A percentile compares a stretch with the other conserved stretches of the same genome.
Evolutionary conservation across 2,113 vertebrate genomes (phyloP).

Genomic region (Alaudala cheleensis): DNA sequence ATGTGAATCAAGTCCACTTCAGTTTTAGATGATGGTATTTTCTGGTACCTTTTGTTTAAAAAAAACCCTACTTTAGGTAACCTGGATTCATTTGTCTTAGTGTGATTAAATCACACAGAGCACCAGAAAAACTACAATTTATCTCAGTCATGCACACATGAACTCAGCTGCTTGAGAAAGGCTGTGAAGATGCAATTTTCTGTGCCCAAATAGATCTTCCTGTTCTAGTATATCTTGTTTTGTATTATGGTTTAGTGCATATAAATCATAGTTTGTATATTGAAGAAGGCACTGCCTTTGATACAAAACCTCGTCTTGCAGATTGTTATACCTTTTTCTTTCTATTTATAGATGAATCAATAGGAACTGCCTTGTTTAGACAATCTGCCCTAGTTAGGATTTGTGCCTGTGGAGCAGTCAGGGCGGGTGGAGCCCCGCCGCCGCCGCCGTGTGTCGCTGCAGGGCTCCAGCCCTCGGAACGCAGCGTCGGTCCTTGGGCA

Average conservation of each 20-base stretch:
- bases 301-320: background rate
- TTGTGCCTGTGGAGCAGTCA: rapidly evolving
- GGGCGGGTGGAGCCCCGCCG: background rate
- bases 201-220: background rate
- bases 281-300: background rate
- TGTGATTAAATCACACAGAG: background rate
- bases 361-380: background rate
- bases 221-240: background rate
- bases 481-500: background rate
- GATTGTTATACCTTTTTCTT: background rate
- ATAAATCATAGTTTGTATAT: background rate
- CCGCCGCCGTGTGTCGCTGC: background rate
- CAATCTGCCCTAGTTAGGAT: background rate
- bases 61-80: background rate
- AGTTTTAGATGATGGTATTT: background rate
- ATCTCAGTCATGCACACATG: background rate
- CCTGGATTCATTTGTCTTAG: background rate
- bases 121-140: rapidly evolving
- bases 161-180: background rate
- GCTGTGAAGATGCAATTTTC: background rate
- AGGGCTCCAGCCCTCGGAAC: background rate
- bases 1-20: background rate
- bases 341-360: rapidly evolving
- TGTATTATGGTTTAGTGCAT: background rate
- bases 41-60: background rate